Conservation (phyloP, 2,113 vertebrate species). For the Dromas ardeola region DNA sequence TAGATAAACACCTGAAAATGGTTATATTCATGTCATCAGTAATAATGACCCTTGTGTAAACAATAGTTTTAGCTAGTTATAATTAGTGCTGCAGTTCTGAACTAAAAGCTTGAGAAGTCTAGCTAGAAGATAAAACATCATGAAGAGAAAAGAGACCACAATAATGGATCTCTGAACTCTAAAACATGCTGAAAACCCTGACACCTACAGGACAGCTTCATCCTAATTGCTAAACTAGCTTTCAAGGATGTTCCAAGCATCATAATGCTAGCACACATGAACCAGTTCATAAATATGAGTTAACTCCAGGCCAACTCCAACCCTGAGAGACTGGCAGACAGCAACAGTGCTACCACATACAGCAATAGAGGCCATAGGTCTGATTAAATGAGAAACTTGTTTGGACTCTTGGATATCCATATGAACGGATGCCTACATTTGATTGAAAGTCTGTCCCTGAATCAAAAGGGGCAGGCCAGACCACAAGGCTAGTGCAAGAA, state of each 20-base stretch:
- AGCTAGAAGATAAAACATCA: neutral
- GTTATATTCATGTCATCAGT: neutral
- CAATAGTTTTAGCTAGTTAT: neutral
- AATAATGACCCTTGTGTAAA: neutral
- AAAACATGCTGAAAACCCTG: neutral
- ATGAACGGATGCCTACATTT: neutral
- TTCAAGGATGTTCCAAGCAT: neutral
- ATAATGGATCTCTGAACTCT: neutral
- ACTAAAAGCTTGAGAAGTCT: neutral
- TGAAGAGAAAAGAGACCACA: neutral
- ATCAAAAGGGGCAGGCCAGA: neutral
- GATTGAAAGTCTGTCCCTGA: neutral
- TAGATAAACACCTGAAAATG: conserved; percentile 80
- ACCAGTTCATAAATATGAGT: neutral
- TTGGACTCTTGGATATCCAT: neutral
- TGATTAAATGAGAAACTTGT: neutral
- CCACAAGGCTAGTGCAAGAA: neutral
- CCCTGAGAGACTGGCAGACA: neutral
- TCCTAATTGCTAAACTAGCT: neutral
- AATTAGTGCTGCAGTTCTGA: neutral
- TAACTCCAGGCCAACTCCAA: neutral
- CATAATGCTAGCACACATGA: neutral
- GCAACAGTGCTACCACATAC: neutral
- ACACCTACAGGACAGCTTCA: neutral
- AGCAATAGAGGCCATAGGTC: neutral